Base-by-base conservation (phyloP, 2,888 invertebrate species). In the Dicycla oo region DNA sequence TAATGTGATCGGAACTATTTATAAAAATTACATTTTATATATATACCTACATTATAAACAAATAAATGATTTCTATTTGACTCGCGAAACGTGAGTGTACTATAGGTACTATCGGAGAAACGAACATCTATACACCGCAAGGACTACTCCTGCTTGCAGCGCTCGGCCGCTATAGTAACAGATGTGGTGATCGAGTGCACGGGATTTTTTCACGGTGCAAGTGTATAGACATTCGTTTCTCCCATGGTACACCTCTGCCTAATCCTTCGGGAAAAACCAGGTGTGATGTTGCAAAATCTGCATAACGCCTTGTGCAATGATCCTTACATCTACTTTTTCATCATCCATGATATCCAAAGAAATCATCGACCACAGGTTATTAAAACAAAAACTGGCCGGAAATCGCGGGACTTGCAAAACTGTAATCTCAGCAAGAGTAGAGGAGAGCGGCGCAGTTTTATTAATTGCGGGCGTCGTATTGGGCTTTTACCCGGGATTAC, bases 381-480 rank as follows among this genome's bases (percentile, higher is more conserved):
- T 43, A 26, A 45, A 54, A 23, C 40, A 69, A 69, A 69, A 64
- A n/a, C 60, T 62, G 53, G 10, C 30, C n/a, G n/a, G 34, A 53
- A 66, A 72, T 65, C 43, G n/a, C 58, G 23, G 40, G 49, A 66
- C 56, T 64, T 65, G 76, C 64, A 65, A 67, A 75, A 75, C 63
- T 38, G 26, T 81, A 78, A 82, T 75, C 73, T 73, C 57, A 49
- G 40, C 38, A 68, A 72, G 63, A 61, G 63, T 56, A 58, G 68
- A 15, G 40, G 51, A 56, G 53, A 65, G n/a, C n/a, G 54, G 53
- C 69, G 66, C 71, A 80, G 76, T 80, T 82, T 82, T 80, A 80
- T 76, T 82, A 85, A 85, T 86, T 86, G 78, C 69, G 65, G 69
- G 47, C 72, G 53, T 30, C 77, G 69, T 76, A 73, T 75, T 75